Conservation (phyloP, 2,888 invertebrate genomes). For the Thelaira solivaga region DNA sequence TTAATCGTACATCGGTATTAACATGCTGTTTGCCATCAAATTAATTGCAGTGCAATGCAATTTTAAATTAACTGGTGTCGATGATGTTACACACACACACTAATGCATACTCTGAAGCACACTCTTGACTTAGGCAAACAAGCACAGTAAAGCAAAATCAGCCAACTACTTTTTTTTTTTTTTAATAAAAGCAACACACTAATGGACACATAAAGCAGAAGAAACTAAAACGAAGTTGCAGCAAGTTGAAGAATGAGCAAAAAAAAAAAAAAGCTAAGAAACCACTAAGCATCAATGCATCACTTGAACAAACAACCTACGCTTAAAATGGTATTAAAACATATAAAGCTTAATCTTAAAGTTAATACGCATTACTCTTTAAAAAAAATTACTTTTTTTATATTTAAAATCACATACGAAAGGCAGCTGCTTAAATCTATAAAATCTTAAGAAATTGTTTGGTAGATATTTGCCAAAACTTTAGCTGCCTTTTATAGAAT, state of each 20-base stretch:
- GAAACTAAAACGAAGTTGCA: not conserved
- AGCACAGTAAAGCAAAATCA: conserved; percentile 2
- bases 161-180: not conserved
- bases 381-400: conserved; percentile 23
- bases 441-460: not conserved
- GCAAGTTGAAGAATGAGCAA: not conserved
- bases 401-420: not conserved
- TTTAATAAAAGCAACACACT: too few species aligned
- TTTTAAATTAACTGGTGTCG: conserved; percentile 61
- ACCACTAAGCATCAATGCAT: conserved; percentile 51
- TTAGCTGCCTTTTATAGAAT: not conserved
- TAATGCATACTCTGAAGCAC: not conserved
- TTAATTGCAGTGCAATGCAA: conserved; percentile 59
- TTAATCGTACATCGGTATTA: conserved; percentile 62
- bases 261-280: too few species aligned
- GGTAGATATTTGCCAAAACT: not conserved
- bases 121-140: not conserved
- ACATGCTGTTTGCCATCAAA: conserved; percentile 62
- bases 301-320: conserved; percentile 57
- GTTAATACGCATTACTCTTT: conserved; percentile 52
- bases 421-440: not conserved
- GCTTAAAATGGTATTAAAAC: conserved; percentile 49
- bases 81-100: conserved; percentile 48
- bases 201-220: conserved; percentile 1
- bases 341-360: conserved; percentile 54